Evolutionary conservation across 2,113 vertebrate species (phyloP), one percentile per base, ranked within the genome.

Genomic region (Calyptomena viridis): DNA sequence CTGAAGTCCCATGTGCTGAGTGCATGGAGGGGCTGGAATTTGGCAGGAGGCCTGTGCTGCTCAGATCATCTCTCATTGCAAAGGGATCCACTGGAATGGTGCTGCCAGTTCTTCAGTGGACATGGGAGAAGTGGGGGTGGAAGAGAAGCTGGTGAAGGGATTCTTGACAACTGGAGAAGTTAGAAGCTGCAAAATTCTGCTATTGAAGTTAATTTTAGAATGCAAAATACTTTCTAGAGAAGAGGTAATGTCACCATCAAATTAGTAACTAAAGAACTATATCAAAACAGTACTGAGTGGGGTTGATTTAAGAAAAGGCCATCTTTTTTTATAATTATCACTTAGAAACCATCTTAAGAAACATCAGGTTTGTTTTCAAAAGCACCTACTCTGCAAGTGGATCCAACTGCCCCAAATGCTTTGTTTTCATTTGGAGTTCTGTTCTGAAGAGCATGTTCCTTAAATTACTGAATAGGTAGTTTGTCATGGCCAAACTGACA

Each of bases 1-100:
- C 96, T 97, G 27, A 87, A 95, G 96, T 97, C 97, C 97, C 95
- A 96, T 95, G 95, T 96, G 95, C 98, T 97, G 96, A 87, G 95
- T 98, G 96, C 96, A 95, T 96, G 95, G 93, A 96, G 80, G 95
- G 96, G 96, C 94, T 97, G 98, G 94, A 95, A 69, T 94, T 87
- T 98, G 98, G 98, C 98, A 94, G 87, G 39, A 31, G 9, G 97
- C 98, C 98, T 67, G 77, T 25, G 47, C 92, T 96, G 94, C 94
- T 96, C 64, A 86, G 92, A 71, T 96, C 94, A 55, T 84, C 76
- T 94, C 97, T 94, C 73, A 96, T 92, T 98, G 98, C 98, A 98
- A 97, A 98, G 97, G 97, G 98, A 97, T 98, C 97, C 94, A 91
- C 84, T 94, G 69, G 97, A 98, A 97, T 93, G 97, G 89, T 97